These are phyloP conservation scores for Meganola albula DNA, from an alignment of 2,888 invertebrate species.

Conservation along the genomic window DNA sequence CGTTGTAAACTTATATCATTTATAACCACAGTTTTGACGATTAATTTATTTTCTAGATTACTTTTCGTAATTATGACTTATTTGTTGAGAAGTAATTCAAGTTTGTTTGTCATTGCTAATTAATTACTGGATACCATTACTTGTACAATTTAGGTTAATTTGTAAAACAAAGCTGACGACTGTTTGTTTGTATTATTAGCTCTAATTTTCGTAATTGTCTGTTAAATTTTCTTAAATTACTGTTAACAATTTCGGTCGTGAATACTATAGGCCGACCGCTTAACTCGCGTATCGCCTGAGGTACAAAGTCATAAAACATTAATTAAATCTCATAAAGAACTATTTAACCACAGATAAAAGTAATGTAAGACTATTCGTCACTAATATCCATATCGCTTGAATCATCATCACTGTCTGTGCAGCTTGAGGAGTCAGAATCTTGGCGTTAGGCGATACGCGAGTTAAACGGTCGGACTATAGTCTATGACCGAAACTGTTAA, in stretches of 20 bases:
- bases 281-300: too few relatives aligned
- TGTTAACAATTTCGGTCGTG: conserved; percentile 9
- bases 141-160: conserved; percentile 5
- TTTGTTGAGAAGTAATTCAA: conserved; percentile 7
- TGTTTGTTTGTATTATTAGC: conserved; percentile 4
- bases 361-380: too few relatives aligned
- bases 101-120: conserved; percentile 13
- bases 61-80: conserved; percentile 13
- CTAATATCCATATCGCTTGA: too few relatives aligned
- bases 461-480: too few relatives aligned
- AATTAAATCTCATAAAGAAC: too few relatives aligned
- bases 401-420: too few relatives aligned
- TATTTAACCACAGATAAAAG: too few relatives aligned
- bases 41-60: conserved; percentile 15
- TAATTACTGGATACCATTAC: conserved; percentile 9
- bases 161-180: conserved; percentile 8
- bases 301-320: too few relatives aligned
- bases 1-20: conserved; percentile 14
- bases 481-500: too few relatives aligned
- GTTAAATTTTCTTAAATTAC: conserved; percentile 16
- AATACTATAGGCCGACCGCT: too few relatives aligned
- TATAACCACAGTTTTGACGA: conserved; percentile 16
- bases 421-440: too few relatives aligned
- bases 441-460: too few relatives aligned
- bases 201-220: conserved; percentile 4